A percentile compares a stretch with the other conserved stretches of the same genome.
phyloP scores from a whole-genome alignment of 2,113 vertebrate species.

The Nesogale talazaci region DNA sequence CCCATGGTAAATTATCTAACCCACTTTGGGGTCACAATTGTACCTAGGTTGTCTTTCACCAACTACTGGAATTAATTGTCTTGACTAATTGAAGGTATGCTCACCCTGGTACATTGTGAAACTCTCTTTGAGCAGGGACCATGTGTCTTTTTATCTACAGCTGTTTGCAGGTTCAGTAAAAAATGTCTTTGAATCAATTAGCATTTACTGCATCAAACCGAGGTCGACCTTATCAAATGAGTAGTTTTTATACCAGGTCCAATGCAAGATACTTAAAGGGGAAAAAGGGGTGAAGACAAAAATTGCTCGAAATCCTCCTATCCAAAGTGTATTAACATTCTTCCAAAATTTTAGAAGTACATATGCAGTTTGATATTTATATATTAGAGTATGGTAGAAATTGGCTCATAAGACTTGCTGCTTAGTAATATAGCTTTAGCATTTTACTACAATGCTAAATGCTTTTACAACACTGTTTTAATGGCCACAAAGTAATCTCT shows the following conservation, averaged over 20 bases:
- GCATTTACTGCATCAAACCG: not conserved
- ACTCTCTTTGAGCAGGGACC: not conserved
- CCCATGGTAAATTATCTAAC: too few relatives aligned
- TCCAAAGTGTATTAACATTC: not conserved
- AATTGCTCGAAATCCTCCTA: not conserved
- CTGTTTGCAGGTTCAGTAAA: not conserved
- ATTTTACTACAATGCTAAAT: not conserved
- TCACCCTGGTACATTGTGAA: not conserved
- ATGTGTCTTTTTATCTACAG: not conserved
- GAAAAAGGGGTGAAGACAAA: not conserved
- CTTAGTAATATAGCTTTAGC: conserved; percentile 10
- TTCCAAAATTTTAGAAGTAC: not conserved
- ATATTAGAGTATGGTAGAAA: not conserved
- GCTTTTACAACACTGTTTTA: not conserved
- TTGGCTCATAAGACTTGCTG: not conserved
- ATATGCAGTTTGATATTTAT: not conserved
- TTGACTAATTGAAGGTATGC: not conserved
- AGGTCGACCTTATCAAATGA: not conserved
- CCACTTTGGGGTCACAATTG: not conserved
- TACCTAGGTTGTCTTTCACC: not conserved
- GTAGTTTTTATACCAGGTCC: not conserved
- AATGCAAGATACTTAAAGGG: not conserved
- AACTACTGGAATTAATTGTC: not conserved
- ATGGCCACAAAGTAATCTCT: not conserved
- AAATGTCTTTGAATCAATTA: not conserved